Conservation (phyloP, 2,888 invertebrate species). For the Drosophila testacea region DNA sequence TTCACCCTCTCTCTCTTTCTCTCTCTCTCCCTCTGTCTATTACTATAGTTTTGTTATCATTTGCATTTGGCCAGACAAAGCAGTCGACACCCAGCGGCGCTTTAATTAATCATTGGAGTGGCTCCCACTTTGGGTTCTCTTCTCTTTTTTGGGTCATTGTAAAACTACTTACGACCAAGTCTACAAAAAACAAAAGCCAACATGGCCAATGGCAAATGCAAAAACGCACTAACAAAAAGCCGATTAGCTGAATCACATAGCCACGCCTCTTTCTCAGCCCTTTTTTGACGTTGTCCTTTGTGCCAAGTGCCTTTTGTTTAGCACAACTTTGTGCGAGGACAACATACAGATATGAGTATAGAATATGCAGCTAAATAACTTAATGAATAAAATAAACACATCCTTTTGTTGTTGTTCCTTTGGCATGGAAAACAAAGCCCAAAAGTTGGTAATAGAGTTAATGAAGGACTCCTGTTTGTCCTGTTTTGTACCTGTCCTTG, state of each 20-base stretch:
- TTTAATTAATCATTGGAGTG: constrained; percentile 78
- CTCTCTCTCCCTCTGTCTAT: constrained; percentile 18
- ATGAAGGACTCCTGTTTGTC: constrained; percentile 12
- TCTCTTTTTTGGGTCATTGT: constrained; percentile 34
- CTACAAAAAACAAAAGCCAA: constrained; percentile 30
- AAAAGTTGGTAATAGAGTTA: constrained; percentile 33
- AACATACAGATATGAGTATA: constrained; percentile 28
- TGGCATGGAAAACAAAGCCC: constrained; percentile 54
- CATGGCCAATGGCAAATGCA: constrained; percentile 39
- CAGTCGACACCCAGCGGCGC: constrained; percentile 63
- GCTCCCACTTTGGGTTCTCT: constrained; percentile 32
- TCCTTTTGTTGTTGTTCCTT: constrained; percentile 25
- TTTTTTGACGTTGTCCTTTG: constrained; percentile 9
- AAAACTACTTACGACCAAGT: constrained; percentile 65
- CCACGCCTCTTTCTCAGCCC: constrained; percentile 62
- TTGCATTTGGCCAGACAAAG: constrained; percentile 62
- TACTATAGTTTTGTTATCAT: constrained; percentile 75
- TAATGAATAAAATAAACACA: constrained; percentile 60
- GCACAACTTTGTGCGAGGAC: constrained; percentile 55
- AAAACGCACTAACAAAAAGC: constrained; percentile 58
- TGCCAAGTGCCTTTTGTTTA: constrained; percentile 52
- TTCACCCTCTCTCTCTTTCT: neutral
- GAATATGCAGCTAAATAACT: constrained; percentile 43
- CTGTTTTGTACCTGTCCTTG: neutral
- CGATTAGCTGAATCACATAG: constrained; percentile 66